phyloP scores from a whole-genome alignment of 1,140 invertebrate species.

The Yoshiicerus persimilis region DNA sequence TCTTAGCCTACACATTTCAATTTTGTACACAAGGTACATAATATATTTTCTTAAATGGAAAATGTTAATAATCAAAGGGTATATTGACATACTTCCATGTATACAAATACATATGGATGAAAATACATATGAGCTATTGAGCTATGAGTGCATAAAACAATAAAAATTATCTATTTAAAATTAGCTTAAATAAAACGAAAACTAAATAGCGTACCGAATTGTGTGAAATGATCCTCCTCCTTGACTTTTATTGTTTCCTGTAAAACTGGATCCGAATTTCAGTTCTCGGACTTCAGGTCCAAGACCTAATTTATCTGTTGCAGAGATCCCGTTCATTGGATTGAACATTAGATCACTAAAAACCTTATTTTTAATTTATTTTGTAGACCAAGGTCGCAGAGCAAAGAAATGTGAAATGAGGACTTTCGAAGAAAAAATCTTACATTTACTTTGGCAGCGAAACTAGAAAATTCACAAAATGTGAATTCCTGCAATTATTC shows the following conservation, averaged over 20 bases:
- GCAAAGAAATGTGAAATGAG: not conserved
- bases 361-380: not conserved
- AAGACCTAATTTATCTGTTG: conserved; percentile 71
- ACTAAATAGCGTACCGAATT: conserved; percentile 72
- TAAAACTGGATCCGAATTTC: conserved; percentile 79
- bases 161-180: not conserved
- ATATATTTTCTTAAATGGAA: too few species aligned
- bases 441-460: not conserved
- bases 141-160: too few species aligned
- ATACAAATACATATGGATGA: too few species aligned
- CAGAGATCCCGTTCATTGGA: conserved; percentile 51
- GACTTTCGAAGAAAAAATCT: not conserved
- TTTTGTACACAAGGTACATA: too few species aligned
- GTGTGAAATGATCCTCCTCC: conserved; percentile 76
- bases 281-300: conserved; percentile 75
- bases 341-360: conserved; percentile 8
- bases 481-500: not conserved
- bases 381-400: not conserved
- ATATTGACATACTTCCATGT: too few species aligned
- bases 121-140: too few species aligned
- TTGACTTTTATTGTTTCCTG: conserved; percentile 54
- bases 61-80: too few species aligned
- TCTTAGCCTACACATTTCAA: too few species aligned
- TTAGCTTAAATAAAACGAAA: too few species aligned
- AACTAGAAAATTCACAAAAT: not conserved